Percentiles rank a stretch among this genome's conserved stretches.
These are phyloP conservation scores for Camelus bactrianus DNA, from an alignment of 2,113 vertebrate species.

Conservation along the genomic window DNA sequence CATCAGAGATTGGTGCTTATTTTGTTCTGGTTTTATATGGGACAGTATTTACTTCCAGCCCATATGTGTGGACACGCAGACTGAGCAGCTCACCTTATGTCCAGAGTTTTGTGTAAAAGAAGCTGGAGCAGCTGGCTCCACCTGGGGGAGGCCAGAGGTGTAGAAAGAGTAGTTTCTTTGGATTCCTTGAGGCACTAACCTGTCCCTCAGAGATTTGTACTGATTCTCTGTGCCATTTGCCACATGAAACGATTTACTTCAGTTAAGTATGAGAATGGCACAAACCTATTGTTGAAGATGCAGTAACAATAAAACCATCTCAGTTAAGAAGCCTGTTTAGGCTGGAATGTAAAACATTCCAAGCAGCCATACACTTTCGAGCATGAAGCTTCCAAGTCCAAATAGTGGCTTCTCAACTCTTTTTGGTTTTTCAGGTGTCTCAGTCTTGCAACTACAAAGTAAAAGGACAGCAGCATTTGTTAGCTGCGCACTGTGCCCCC, in stretches of 20 bases:
- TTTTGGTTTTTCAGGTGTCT: not conserved
- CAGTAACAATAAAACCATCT: not conserved
- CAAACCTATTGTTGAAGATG: not conserved
- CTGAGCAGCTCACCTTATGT: not conserved
- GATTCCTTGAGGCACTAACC: not conserved
- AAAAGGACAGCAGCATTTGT: not conserved
- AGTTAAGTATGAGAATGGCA: not conserved
- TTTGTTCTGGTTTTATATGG: not conserved
- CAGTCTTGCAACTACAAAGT: not conserved
- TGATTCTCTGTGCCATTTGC: conserved; percentile 3
- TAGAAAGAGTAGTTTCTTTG: not conserved
- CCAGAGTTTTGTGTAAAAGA: not conserved
- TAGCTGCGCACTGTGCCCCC: not conserved
- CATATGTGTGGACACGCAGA: not conserved
- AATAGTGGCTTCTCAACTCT: not conserved
- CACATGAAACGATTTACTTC: not conserved
- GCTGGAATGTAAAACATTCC: not conserved
- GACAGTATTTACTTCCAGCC: not conserved
- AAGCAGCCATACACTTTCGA: not conserved
- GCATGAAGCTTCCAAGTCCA: not conserved
- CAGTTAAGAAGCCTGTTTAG: not conserved
- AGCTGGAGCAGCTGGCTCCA: not conserved
- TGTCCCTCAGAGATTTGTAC: not conserved
- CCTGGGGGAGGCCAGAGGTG: not conserved
- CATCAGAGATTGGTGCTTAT: not conserved